These are phyloP conservation scores for Exocentrus adspersus DNA, from an alignment of 2,888 invertebrate species.

Conservation along the genomic window DNA sequence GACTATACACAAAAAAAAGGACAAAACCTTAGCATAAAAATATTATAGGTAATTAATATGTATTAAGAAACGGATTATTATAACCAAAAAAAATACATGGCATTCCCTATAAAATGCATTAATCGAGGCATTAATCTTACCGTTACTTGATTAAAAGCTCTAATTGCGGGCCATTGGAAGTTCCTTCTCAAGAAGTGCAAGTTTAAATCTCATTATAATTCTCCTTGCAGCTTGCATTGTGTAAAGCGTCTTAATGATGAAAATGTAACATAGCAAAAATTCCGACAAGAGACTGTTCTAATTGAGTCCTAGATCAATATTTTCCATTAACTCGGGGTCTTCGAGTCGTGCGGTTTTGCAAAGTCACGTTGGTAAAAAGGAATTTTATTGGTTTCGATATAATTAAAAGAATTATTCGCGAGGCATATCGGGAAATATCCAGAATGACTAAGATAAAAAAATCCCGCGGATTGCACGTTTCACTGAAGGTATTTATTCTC, in stretches of 20 bases:
- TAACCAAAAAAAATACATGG: too few relatives aligned
- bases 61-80: too few relatives aligned
- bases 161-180: too few relatives aligned
- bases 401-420: constrained; percentile 15
- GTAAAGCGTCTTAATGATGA: background rate
- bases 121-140: too few relatives aligned
- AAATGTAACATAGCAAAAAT: constrained; percentile 8
- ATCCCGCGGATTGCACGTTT: background rate
- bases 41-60: too few relatives aligned
- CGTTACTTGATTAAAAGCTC: too few relatives aligned
- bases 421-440: constrained; percentile 3
- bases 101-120: too few relatives aligned
- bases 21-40: too few relatives aligned
- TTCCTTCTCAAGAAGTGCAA: too few relatives aligned
- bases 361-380: constrained; percentile 4
- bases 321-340: constrained; percentile 19
- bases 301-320: constrained; percentile 16
- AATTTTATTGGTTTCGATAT: constrained; percentile 12
- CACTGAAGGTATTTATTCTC: constrained; percentile 11
- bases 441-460: constrained; percentile 11
- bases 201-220: background rate
- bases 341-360: background rate
- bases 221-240: background rate
- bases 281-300: background rate
- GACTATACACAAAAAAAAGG: too few relatives aligned